Evolutionary conservation across 2,797 vertebrate genomes (phyloP).

Genomic region (Enteromius unitaeniatus): DNA sequence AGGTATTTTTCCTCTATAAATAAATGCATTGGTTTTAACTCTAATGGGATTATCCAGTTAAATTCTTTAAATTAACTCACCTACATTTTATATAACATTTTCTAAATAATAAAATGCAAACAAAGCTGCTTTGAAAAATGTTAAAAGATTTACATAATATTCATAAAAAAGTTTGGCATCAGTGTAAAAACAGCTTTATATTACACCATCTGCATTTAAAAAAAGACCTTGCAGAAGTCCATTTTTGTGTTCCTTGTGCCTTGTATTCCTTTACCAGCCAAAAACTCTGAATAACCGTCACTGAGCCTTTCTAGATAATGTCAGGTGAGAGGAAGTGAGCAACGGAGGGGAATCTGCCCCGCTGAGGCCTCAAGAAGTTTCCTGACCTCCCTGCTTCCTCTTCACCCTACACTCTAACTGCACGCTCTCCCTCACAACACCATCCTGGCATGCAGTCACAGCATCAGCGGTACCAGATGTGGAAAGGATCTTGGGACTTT

Average conservation of each 20-base stretch:
- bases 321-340: conserved; percentile 64
- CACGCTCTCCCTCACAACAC: conserved; percentile 58
- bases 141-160: neutral
- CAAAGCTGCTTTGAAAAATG: neutral
- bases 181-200: neutral
- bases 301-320: conserved; percentile 60
- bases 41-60: neutral
- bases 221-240: neutral
- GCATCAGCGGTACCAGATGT: conserved; percentile 77
- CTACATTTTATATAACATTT: neutral
- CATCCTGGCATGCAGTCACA: conserved; percentile 64
- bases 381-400: conserved; percentile 53
- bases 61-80: neutral
- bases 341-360: conserved; percentile 11
- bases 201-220: neutral
- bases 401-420: conserved; percentile 9
- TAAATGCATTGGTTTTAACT: neutral
- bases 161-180: no score
- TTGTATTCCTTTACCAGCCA: neutral
- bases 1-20: neutral
- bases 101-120: neutral
- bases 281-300: conserved; percentile 44
- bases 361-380: conserved; percentile 40
- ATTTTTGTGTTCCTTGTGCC: neutral
- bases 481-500: conserved; percentile 70